Evolutionary conservation across 2,797 vertebrate species (phyloP).

Genomic region (Acipenser transmontanus): DNA sequence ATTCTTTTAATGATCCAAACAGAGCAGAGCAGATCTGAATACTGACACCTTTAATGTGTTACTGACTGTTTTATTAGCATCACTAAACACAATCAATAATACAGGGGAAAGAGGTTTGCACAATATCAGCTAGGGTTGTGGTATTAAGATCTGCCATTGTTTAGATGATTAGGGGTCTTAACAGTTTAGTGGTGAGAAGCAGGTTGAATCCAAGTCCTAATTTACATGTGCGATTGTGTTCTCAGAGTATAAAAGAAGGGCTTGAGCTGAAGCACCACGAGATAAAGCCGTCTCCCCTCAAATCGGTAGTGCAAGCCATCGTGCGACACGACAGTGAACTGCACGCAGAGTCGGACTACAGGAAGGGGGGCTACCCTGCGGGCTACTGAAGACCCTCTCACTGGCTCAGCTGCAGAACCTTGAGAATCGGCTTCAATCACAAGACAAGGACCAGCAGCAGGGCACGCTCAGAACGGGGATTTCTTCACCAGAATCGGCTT

Average conservation of each 20-base stretch:
- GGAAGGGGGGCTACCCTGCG: constrained; percentile 15
- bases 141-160: background rate
- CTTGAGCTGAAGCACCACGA: background rate
- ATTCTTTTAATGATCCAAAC: too few species aligned
- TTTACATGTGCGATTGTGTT: background rate
- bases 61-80: too few species aligned
- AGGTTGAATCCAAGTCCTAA: too few species aligned
- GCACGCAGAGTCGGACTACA: constrained; percentile 10
- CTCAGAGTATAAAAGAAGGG: background rate
- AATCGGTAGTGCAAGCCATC: constrained; percentile 12
- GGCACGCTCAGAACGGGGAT: too few species aligned
- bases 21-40: too few species aligned
- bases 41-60: too few species aligned
- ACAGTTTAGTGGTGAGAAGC: background rate
- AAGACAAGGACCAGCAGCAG: background rate
- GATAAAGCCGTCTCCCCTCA: background rate
- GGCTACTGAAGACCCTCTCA: constrained; percentile 8
- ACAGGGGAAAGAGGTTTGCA: too few species aligned
- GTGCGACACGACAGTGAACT: background rate
- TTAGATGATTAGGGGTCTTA: background rate
- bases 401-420: too few species aligned
- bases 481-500: too few species aligned
- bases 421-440: background rate
- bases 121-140: background rate
- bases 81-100: too few species aligned